Evolutionary conservation across 2,113 vertebrate species (phyloP).

Genomic region (Pungitius pungitius): DNA sequence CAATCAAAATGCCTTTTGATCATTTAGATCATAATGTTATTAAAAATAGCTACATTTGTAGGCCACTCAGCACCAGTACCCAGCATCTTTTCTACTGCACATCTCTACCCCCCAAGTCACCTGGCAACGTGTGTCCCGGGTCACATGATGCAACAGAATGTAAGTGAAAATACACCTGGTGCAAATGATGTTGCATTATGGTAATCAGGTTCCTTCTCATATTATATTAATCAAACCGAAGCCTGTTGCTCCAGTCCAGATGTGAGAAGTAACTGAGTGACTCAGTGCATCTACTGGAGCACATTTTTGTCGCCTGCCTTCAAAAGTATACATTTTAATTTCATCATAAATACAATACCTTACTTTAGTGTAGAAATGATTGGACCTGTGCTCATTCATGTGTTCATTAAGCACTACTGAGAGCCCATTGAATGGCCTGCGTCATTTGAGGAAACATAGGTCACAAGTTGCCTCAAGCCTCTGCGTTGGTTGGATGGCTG

Average conservation of each 20-base stretch:
- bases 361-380: not conserved
- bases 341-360: not conserved
- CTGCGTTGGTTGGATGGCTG: not conserved
- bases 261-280: not conserved
- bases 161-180: slow-evolving; percentile 23
- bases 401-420: not conserved
- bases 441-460: not conserved
- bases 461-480: not conserved
- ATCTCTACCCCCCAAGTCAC: not conserved
- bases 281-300: no score
- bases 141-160: slow-evolving; percentile 43
- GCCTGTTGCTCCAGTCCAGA: not conserved
- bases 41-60: no score
- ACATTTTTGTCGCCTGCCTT: not conserved
- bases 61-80: not conserved
- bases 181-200: slow-evolving; percentile 27
- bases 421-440: not conserved
- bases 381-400: not conserved
- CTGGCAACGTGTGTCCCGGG: not conserved
- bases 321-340: not conserved
- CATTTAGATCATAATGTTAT: not conserved
- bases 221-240: slow-evolving; percentile 25
- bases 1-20: not conserved
- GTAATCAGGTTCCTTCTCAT: slow-evolving; percentile 4
- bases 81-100: slow-evolving; percentile 1